These are phyloP conservation scores for Drosophila dives DNA, from an alignment of 2,888 invertebrate genomes.

Conservation along the genomic window DNA sequence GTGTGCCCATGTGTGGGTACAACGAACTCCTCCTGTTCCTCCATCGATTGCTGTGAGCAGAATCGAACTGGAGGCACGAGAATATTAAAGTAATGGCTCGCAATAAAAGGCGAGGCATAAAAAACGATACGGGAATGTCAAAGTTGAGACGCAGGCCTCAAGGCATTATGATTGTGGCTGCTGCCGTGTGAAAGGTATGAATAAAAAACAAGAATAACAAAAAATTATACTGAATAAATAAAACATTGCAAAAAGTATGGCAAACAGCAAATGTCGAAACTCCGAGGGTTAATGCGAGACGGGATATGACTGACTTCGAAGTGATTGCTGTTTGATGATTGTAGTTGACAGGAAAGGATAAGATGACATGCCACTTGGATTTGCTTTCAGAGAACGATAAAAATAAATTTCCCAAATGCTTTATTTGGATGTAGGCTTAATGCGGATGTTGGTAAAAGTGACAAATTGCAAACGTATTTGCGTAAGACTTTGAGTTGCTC, in stretches of 20 bases:
- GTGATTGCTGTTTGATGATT: slow-evolving; percentile 48
- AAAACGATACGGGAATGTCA: slow-evolving; percentile 55
- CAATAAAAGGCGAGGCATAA: slow-evolving; percentile 63
- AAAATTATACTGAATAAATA: slow-evolving; percentile 35
- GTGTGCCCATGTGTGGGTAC: slow-evolving; percentile 29
- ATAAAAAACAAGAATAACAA: slow-evolving; percentile 25
- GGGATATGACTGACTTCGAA: slow-evolving; percentile 13
- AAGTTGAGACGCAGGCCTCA: slow-evolving; percentile 50
- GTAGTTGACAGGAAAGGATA: slow-evolving; percentile 7
- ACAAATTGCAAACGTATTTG: slow-evolving; percentile 44
- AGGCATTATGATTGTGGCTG: slow-evolving; percentile 36
- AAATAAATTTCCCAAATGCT: slow-evolving; percentile 23
- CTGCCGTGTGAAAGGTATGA: slow-evolving; percentile 51
- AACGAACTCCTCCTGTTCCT: slow-evolving; percentile 39
- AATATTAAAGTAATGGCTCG: slow-evolving; percentile 66
- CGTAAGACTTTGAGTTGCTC: slow-evolving; percentile 31
- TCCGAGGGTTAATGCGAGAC: slow-evolving; percentile 9
- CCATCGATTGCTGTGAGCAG: slow-evolving; percentile 49
- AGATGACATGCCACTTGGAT: slow-evolving; percentile 40
- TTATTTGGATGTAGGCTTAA: slow-evolving; percentile 28
- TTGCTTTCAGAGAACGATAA: slow-evolving; percentile 18
- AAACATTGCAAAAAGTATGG: slow-evolving; percentile 31
- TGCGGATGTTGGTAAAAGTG: slow-evolving; percentile 24
- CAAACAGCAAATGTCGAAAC: slow-evolving; percentile 6
- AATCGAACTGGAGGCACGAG: slow-evolving; percentile 37